Conservation (phyloP, 2,113 vertebrate species). For the Nymphicus hollandicus region DNA sequence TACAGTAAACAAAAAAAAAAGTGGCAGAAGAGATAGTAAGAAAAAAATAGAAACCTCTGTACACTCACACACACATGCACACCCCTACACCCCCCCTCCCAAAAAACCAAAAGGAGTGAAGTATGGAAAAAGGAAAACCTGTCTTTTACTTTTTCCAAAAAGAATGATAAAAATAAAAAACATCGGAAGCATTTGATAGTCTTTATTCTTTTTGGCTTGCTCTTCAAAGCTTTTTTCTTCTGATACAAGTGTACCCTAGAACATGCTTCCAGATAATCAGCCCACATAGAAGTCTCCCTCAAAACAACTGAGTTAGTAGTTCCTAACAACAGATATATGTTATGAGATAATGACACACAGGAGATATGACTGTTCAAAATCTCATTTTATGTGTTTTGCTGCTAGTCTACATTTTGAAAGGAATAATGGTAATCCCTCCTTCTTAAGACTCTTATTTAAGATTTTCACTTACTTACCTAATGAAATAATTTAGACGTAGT, state of each 20-base stretch:
- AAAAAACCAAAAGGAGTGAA: background rate
- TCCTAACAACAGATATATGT: background rate
- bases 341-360: background rate
- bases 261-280: background rate
- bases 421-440: background rate
- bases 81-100: rapidly evolving
- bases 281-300: background rate
- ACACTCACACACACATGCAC: rapidly evolving
- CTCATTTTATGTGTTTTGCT: background rate
- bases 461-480: background rate
- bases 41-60: background rate
- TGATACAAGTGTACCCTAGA: background rate
- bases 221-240: background rate
- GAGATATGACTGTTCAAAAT: background rate
- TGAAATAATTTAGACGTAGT: background rate
- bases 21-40: background rate
- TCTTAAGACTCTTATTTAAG: background rate
- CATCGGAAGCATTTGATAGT: background rate
- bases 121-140: background rate
- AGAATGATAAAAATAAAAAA: background rate
- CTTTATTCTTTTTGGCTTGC: background rate
- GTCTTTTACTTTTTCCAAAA: background rate
- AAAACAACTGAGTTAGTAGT: background rate
- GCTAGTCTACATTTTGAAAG: background rate
- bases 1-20: background rate